phyloP scores from a whole-genome alignment of 2,113 vertebrate genomes.

The Hystrix brachyura region DNA sequence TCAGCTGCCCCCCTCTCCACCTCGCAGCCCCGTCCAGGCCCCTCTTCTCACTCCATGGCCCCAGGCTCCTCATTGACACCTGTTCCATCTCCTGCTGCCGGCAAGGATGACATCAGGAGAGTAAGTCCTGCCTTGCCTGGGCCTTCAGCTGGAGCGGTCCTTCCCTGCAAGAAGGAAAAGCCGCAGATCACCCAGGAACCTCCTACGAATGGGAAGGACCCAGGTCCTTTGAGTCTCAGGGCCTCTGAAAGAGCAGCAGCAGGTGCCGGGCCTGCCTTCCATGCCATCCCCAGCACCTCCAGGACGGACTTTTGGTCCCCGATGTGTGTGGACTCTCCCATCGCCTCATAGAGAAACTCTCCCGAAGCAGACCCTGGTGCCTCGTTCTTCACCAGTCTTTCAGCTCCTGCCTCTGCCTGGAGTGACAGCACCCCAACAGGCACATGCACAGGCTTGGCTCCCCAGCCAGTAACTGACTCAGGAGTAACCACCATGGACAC shows the following conservation, averaged over 20 bases:
- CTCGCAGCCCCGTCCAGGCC: neutral
- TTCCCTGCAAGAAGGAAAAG: slow-evolving; percentile 78
- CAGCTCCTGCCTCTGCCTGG: neutral
- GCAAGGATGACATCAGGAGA: slow-evolving; percentile 49
- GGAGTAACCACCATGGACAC: slow-evolving; percentile 55
- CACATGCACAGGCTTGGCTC: slow-evolving; percentile 61
- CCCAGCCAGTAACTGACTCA: slow-evolving; percentile 86
- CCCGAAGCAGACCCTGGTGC: neutral
- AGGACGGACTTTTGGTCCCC: rapidly evolving
- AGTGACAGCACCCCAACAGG: neutral
- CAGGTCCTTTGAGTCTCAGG: neutral
- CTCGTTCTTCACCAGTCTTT: neutral
- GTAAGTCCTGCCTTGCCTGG: slow-evolving; percentile 77
- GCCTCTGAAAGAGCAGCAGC: neutral
- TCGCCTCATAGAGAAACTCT: slow-evolving; percentile 22
- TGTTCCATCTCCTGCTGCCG: slow-evolving; percentile 6
- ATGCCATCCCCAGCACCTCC: slow-evolving; percentile 35
- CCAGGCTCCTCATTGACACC: neutral
- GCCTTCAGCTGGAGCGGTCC: slow-evolving; percentile 70
- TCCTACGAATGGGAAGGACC: slow-evolving; percentile 13
- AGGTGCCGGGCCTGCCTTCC: neutral
- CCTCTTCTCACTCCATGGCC: slow-evolving; percentile 38
- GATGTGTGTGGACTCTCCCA: slow-evolving; percentile 56
- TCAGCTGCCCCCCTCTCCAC: rapidly evolving
- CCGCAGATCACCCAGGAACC: slow-evolving; percentile 87